Conservation (phyloP, 1,140 invertebrate species). For the Callitettix versicolor region DNA sequence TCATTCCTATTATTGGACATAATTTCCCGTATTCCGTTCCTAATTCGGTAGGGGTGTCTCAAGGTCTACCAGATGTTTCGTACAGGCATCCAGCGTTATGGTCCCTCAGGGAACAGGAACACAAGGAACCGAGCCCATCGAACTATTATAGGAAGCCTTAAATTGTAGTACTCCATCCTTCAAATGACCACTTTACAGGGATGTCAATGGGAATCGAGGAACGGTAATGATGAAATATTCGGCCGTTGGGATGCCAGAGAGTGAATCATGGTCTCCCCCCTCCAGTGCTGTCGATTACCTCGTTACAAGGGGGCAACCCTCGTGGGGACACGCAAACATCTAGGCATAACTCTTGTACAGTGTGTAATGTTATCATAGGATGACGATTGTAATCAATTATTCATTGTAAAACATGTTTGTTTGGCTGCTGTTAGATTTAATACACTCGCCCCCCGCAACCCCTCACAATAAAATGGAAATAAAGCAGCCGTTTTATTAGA, state of each 20-base stretch:
- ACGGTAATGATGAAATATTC: constrained; percentile 36
- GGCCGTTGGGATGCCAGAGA: constrained; percentile 24
- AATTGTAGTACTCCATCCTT: constrained; percentile 29
- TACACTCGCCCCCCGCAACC: neutral
- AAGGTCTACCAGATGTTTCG: too few species aligned
- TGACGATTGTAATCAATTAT: constrained; percentile 22
- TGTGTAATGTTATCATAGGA: constrained; percentile 20
- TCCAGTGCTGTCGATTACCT: constrained; percentile 8
- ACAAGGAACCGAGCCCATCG: neutral
- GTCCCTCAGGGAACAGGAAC: neutral
- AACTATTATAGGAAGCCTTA: neutral
- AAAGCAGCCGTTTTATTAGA: neutral
- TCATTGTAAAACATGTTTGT: constrained; percentile 15
- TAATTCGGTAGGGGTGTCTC: too few species aligned
- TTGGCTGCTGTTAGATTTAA: constrained; percentile 8
- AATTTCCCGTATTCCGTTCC: too few species aligned
- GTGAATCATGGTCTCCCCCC: constrained; percentile 28
- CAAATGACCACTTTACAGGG: constrained; percentile 38
- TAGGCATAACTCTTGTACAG: too few species aligned
- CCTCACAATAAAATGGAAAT: neutral
- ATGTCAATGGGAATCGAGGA: constrained; percentile 24
- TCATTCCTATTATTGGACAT: too few species aligned
- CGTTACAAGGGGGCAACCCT: neutral
- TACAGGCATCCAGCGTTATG: too few species aligned
- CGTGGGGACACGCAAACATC: too few species aligned